These are phyloP conservation scores for Gambelia wislizenii DNA, from an alignment of 2,797 vertebrate genomes.

Conservation along the genomic window DNA sequence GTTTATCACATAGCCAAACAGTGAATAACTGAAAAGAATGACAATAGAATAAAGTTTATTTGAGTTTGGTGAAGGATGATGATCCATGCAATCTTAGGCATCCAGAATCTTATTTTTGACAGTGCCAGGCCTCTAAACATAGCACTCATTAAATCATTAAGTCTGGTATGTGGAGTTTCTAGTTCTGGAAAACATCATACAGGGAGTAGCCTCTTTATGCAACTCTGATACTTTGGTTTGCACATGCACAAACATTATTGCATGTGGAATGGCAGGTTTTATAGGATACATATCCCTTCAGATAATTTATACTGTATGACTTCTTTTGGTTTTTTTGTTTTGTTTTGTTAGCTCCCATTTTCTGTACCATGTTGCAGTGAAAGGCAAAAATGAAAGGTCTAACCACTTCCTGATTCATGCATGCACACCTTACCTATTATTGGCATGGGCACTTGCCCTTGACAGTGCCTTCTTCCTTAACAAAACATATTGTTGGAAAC, in stretches of 20 bases:
- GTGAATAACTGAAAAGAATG: not conserved
- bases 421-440: not conserved
- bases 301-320: not conserved
- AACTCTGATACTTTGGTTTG: not conserved
- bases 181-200: slow-evolving; percentile 3
- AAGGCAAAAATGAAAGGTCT: not conserved
- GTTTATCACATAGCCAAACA: not conserved
- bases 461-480: not conserved
- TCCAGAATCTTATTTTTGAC: slow-evolving; percentile 8
- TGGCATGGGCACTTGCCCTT: not conserved
- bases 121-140: not conserved
- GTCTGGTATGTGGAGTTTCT: slow-evolving; percentile 30
- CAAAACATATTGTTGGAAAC: not conserved
- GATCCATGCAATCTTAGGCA: not conserved
- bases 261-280: not conserved
- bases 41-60: not conserved
- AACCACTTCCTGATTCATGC: not conserved
- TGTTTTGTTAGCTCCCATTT: not conserved
- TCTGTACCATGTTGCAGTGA: not conserved
- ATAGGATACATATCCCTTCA: not conserved
- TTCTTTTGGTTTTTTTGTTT: not conserved
- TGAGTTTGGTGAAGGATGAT: not conserved
- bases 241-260: not conserved
- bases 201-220: slow-evolving; percentile 14
- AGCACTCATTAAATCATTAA: slow-evolving; percentile 30